These are phyloP conservation scores for Aplodontia rufa DNA, from an alignment of 2,113 vertebrate genomes.

Conservation along the genomic window DNA sequence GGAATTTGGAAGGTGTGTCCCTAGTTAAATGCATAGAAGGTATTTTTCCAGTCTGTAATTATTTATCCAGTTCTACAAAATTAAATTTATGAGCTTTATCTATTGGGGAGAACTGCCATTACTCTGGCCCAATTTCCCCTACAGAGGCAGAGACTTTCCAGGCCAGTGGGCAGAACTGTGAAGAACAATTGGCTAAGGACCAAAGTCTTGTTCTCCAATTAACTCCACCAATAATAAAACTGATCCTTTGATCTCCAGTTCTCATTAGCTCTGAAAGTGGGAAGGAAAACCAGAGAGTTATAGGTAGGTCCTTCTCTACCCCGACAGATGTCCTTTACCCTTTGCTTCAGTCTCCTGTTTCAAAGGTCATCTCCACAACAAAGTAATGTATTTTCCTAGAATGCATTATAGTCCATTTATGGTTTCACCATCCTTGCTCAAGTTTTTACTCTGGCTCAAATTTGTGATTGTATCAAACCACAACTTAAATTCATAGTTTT, in stretches of 20 bases:
- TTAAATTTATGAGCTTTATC: background rate
- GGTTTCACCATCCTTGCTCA: background rate
- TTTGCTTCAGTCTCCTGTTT: background rate
- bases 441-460: background rate
- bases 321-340: background rate
- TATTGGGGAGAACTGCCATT: background rate
- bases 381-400: background rate
- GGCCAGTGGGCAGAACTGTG: background rate
- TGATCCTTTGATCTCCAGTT: background rate
- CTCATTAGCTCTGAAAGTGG: background rate
- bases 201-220: background rate
- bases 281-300: background rate
- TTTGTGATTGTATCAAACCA: background rate
- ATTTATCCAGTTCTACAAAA: background rate
- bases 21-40: background rate
- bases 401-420: background rate
- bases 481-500: background rate
- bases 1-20: background rate
- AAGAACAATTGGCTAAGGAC: background rate
- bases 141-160: background rate
- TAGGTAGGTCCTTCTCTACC: background rate
- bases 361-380: background rate
- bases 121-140: background rate
- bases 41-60: background rate
- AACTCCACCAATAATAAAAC: background rate